These are phyloP conservation scores for Lepilemur ruficaudatus DNA, from an alignment of 2,797 vertebrate species.

Conservation along the genomic window DNA sequence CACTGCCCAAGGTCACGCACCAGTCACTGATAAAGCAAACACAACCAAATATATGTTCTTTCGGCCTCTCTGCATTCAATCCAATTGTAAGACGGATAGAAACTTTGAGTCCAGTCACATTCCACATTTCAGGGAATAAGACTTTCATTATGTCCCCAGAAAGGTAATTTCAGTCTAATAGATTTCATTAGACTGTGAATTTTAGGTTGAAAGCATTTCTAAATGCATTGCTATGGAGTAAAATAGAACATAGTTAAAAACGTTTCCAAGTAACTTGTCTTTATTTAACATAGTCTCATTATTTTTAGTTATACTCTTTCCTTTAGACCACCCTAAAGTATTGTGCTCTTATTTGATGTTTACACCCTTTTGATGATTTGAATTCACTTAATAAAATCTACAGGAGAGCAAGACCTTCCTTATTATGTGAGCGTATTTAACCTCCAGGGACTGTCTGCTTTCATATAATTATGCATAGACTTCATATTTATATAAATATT, in stretches of 20 bases:
- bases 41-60: not conserved
- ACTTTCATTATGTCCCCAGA: conserved; percentile 29
- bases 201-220: conserved; percentile 54
- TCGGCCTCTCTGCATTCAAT: not conserved
- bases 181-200: conserved; percentile 48
- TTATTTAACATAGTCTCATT: not conserved
- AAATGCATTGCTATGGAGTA: conserved; percentile 23
- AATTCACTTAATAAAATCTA: conserved; percentile 71
- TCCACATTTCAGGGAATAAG: conserved; percentile 40
- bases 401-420: conserved; percentile 42
- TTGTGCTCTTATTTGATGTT: conserved; percentile 32
- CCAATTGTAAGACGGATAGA: not conserved
- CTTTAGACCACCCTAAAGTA: conserved; percentile 50
- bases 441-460: conserved; percentile 66
- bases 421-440: conserved; percentile 66
- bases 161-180: conserved; percentile 50
- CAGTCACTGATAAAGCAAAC: not conserved
- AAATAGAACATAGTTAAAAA: conserved; percentile 41
- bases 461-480: conserved; percentile 67
- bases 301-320: not conserved
- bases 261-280: conserved; percentile 25
- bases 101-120: conserved; percentile 27
- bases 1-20: not conserved
- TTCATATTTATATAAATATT: conserved; percentile 75
- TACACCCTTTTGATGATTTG: conserved; percentile 57